A percentile compares a stretch with the other conserved stretches of the same genome.
These are phyloP conservation scores for Sylvia borin DNA, from an alignment of 2,797 vertebrate species.

Conservation along the genomic window DNA sequence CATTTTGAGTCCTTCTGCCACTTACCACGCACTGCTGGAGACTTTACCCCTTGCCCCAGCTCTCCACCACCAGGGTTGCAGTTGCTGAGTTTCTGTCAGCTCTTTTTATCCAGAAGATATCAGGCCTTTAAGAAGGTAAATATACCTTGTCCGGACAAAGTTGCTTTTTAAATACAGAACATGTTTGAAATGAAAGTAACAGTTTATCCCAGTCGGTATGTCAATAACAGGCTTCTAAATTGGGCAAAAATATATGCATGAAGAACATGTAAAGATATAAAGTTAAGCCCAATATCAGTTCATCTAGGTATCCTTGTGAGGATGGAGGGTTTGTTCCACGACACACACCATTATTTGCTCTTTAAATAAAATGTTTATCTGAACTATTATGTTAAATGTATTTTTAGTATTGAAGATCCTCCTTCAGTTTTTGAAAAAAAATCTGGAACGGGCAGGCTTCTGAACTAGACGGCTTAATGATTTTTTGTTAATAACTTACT, in stretches of 20 bases:
- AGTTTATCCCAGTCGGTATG: neutral
- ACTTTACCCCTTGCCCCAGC: neutral
- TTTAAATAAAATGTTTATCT: neutral
- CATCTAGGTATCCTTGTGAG: neutral
- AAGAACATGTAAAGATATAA: neutral
- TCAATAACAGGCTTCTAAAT: neutral
- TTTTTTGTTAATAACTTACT: neutral
- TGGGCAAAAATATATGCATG: neutral
- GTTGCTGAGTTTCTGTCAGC: neutral
- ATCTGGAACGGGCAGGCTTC: neutral
- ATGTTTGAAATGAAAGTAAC: neutral
- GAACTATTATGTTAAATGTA: accelerated
- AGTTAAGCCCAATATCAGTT: neutral
- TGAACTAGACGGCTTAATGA: neutral
- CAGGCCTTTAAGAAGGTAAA: neutral
- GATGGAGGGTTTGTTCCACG: neutral
- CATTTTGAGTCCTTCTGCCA: neutral
- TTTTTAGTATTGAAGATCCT: neutral
- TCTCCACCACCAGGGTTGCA: neutral
- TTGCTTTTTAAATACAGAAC: neutral
- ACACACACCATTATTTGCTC: neutral
- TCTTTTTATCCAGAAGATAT: neutral
- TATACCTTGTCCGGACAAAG: neutral
- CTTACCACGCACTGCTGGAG: accelerated
- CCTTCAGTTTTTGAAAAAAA: neutral